A percentile compares a stretch with the other conserved stretches of the same genome.
phyloP scores from a whole-genome alignment of 2,113 vertebrate genomes.

The Numenius arquata region DNA sequence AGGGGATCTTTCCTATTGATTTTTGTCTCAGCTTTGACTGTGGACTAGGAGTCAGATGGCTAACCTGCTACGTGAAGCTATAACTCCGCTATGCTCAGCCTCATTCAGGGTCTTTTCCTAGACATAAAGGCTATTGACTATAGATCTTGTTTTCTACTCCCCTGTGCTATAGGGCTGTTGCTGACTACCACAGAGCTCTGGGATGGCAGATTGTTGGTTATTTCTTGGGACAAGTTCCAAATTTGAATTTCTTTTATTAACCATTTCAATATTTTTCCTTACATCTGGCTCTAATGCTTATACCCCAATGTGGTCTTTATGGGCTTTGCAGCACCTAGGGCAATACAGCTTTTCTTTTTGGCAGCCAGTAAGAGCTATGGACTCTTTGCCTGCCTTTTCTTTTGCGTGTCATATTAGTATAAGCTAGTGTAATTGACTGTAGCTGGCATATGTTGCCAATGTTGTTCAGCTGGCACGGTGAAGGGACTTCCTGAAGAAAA shows the following conservation, averaged over 20 bases:
- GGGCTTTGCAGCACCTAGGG: slow-evolving; percentile 2
- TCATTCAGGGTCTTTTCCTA: not conserved
- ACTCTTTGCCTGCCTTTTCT: slow-evolving; percentile 23
- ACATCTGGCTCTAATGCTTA: not conserved
- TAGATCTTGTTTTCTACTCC: not conserved
- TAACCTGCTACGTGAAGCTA: slow-evolving; percentile 61
- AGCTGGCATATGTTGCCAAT: slow-evolving; percentile 58
- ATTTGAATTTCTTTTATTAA: slow-evolving; percentile 24
- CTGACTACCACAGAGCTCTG: not conserved
- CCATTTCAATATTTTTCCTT: slow-evolving; percentile 21
- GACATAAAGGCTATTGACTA: not conserved
- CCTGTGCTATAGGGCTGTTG: not conserved
- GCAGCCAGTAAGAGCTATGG: not conserved
- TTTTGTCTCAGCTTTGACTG: slow-evolving; percentile 9
- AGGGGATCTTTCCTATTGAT: slow-evolving; percentile 60
- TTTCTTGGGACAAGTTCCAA: not conserved
- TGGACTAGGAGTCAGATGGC: slow-evolving; percentile 30
- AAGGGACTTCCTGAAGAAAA: slow-evolving; percentile 62
- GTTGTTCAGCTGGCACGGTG: slow-evolving; percentile 40
- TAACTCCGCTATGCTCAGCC: not conserved
- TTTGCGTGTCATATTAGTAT: slow-evolving; percentile 46
- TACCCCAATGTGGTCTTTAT: not conserved
- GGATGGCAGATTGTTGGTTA: not conserved
- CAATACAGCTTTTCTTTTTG: slow-evolving; percentile 42
- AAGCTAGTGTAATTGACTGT: slow-evolving; percentile 61